phyloP scores from a whole-genome alignment of 2,888 invertebrate genomes.

The Cosmia trapezina region DNA sequence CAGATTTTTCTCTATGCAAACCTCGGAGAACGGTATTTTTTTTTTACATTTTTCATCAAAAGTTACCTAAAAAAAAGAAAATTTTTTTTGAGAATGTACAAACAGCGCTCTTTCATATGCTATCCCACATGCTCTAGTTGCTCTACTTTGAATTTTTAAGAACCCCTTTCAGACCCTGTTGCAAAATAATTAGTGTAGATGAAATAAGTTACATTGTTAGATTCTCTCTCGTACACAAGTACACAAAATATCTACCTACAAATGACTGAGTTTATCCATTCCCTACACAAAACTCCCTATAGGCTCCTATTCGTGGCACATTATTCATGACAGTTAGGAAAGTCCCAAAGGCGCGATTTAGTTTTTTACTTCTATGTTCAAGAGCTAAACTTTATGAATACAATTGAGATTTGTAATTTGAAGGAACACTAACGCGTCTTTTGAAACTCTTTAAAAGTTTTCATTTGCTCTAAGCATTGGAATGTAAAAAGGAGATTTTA shows the following conservation, averaged over 20 bases:
- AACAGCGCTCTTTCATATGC: too few relatives aligned
- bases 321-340: constrained; percentile 43
- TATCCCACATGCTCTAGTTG: too few relatives aligned
- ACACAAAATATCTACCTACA: neutral
- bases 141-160: too few relatives aligned
- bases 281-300: constrained; percentile 25
- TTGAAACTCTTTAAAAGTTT: constrained; percentile 39
- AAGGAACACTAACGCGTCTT: constrained; percentile 26
- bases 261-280: constrained; percentile 15
- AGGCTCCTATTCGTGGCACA: constrained; percentile 31
- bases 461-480: constrained; percentile 34
- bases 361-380: constrained; percentile 39
- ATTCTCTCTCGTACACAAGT: neutral
- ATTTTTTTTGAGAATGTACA: too few relatives aligned
- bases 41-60: too few relatives aligned
- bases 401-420: constrained; percentile 47
- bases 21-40: too few relatives aligned
- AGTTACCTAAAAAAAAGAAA: too few relatives aligned
- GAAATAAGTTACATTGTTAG: neutral
- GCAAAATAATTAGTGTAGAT: neutral
- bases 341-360: constrained; percentile 43
- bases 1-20: too few relatives aligned
- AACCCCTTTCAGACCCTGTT: too few relatives aligned
- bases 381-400: constrained; percentile 50
- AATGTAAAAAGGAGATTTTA: neutral